phyloP scores from a whole-genome alignment of 23 tunicate genomes.

The Corella eumyota region DNA sequence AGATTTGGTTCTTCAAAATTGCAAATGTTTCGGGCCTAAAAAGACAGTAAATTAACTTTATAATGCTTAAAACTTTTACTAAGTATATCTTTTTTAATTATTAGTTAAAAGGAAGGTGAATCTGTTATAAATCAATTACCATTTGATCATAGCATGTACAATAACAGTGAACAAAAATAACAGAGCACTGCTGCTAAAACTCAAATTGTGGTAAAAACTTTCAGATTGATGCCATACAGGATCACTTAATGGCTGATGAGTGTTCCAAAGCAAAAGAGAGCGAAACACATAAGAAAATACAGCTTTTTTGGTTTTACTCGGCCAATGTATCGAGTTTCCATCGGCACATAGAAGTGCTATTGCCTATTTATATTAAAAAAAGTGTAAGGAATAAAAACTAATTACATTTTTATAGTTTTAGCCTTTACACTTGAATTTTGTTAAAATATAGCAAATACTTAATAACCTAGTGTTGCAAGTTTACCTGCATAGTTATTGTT shows the following conservation, averaged over 20 bases:
- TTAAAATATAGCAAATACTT: not conserved
- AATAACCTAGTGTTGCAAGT: not conserved
- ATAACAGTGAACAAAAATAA: constrained; percentile 79
- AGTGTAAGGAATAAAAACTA: not conserved
- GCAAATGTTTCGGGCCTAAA: constrained; percentile 42
- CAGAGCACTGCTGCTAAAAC: constrained; percentile 94
- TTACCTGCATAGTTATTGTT: constrained; percentile 97
- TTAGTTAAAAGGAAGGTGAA: no score
- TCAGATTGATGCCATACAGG: constrained; percentile 93
- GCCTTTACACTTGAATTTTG: not conserved
- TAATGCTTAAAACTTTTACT: not conserved
- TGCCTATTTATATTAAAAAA: no score
- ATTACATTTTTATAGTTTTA: not conserved
- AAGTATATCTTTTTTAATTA: not conserved
- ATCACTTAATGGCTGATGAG: constrained; percentile 79
- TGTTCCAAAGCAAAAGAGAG: constrained; percentile 61
- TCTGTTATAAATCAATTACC: constrained; percentile 54
- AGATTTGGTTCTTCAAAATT: constrained; percentile 36
- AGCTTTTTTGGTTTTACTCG: constrained; percentile 12
- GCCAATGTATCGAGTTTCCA: constrained; percentile 43
- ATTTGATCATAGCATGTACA: constrained; percentile 67
- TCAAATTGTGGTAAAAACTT: constrained; percentile 90
- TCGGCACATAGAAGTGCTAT: constrained; percentile 81
- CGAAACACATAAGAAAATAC: constrained; percentile 58
- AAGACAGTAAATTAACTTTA: not conserved